Base-by-base conservation (phyloP, 1,140 invertebrate species). In the Drosophila watanabei region DNA sequence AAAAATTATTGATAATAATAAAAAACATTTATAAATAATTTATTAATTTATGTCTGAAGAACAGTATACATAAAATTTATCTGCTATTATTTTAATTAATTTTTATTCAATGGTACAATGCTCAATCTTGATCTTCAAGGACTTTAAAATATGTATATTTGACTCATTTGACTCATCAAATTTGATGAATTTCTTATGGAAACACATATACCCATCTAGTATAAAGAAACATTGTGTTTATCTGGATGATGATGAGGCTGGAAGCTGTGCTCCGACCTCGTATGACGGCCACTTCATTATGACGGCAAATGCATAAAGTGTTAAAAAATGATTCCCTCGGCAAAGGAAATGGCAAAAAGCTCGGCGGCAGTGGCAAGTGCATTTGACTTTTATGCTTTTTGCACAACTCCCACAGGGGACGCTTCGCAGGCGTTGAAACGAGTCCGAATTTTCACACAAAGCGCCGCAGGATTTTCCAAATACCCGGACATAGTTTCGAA, bases 381-480 rank as follows among this genome's bases (percentile, higher is more conserved):
- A 91, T 90, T 90, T 90, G 86, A 90, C 86, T 90, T 90, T 90
- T 90, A 90, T 90, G 86, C 79, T 89, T 73, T 57, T 64, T 73
- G 75, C 77, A 18, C 57, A 63, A 79, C 49, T 79, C 59, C 69
- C 79, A 64, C 54, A 24, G 51, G 78, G 73, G 82, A 86, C 60
- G 66, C 57, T 57, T 73, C 45, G 65, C 69, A 82, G 75, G 85
- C 86, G 85, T 90, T 90, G 86, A 89, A 90, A 82, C 79, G 82
- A 90, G 84, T 89, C 86, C 82, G 79, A 72, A 79, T 89, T 90
- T 85, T 76, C 66, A 61, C 81, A 87, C 81, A 89, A 89, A 89
- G 70, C 75, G 86, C 86, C 86, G 68, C 86, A 80, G 86, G 86
- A 90, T 82, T 80, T 90, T 75, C 64, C 58, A 78, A 78, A 79